Conservation (phyloP, 2,113 vertebrate genomes). For the Struthidea cinerea region DNA sequence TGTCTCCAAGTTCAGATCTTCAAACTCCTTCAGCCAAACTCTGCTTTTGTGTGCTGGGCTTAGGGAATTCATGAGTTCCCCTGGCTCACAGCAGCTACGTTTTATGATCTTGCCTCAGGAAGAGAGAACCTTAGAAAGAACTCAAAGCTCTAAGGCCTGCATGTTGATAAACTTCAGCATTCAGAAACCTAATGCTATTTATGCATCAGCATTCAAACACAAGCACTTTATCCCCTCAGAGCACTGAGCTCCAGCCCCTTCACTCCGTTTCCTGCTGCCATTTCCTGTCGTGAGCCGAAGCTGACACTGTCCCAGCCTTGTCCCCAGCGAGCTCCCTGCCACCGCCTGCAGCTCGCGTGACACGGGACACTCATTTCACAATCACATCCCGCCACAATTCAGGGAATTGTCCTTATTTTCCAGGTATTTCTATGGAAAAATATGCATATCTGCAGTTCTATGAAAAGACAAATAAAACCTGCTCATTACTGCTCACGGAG, state of each 20-base stretch:
- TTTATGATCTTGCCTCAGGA: not conserved
- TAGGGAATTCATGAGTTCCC: not conserved
- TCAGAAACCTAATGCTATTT: not conserved
- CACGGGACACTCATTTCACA: not conserved
- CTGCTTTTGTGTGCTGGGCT: not conserved
- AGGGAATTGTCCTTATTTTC: not conserved
- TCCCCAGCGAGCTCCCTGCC: not conserved
- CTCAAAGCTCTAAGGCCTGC: not conserved
- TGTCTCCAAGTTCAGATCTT: not conserved
- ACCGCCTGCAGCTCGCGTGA: not conserved
- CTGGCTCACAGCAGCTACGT: not conserved
- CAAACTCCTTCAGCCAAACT: not conserved
- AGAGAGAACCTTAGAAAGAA: not conserved
- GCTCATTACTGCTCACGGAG: not conserved
- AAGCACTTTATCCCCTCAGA: not conserved
- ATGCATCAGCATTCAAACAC: not conserved
- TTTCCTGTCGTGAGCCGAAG: conserved; percentile 40
- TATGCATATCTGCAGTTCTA: not conserved
- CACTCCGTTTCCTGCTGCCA: conserved; percentile 45
- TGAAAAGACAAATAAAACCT: not conserved
- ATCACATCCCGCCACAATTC: not conserved
- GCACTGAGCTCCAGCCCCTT: not conserved
- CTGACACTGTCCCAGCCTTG: not conserved
- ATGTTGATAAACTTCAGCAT: not conserved
- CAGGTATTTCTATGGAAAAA: not conserved